Evolutionary conservation across 92 coral and sea anemone species (phyloP), one percentile per base, ranked within the genome.

Genomic region (Zoanthus solanderi): DNA sequence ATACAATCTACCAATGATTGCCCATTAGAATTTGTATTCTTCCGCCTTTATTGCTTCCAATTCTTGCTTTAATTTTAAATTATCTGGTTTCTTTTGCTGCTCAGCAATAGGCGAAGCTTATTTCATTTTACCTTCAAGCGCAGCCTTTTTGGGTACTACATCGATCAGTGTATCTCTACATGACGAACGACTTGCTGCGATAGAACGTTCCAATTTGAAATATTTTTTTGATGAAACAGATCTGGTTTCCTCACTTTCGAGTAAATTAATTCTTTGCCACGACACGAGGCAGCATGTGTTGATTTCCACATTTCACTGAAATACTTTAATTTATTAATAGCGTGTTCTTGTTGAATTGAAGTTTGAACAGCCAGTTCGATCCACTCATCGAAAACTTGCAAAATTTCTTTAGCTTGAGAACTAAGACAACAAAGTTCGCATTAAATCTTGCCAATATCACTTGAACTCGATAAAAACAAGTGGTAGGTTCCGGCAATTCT

Each of bases 1-100:
- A 76, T 92, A 89, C 17, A 95, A 94, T 23, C 63, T 84, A 6
- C 95, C 98, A n/a, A 87, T 93, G 37, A 95, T 88, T 16, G 93
- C 93, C 94, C 98, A 91, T 16, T 91, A 94, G 37, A 95, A 90
- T 60, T 90, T 88, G 53, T 93, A 90, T 28, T 90, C 80, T 86
- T 95, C 96, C 0, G 98, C 96, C 94, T 87, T 68, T 34, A 78
- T 44, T 57, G 85, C 92, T 80, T 83, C 81, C 0, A 87, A 77
- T 69, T 91, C 93, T 75, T 87, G 89, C 61, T 83, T 79, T 30
- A 87, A 47, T 83, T 56, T 80, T 34, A 90, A 53, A 29, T 77
- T 60, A 7, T 89, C 88, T 44, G 87, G 48, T 74, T 87, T 87
- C 72, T 83, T 83, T 46, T 91, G 88, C 50, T 90, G 93, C 16